Evolutionary conservation across 2,113 vertebrate species (phyloP).

Genomic region (Solenodon paradoxus): DNA sequence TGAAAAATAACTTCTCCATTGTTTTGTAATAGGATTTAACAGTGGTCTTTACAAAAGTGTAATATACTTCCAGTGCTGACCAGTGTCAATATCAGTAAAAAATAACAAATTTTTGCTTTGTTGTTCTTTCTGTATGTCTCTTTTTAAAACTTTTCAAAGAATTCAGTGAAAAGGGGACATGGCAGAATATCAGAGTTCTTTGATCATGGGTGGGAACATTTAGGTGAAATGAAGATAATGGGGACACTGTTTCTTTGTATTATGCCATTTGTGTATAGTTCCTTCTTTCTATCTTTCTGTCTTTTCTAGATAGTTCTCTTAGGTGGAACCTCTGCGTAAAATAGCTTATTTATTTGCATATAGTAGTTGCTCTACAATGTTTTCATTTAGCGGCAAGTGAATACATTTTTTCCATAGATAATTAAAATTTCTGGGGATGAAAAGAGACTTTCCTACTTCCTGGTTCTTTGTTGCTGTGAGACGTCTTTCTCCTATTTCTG

Average conservation of each 20-base stretch:
- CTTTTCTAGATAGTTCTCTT: not conserved
- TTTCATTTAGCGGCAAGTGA: not conserved
- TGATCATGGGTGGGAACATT: not conserved
- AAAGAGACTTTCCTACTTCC: not conserved
- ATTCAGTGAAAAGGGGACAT: not conserved
- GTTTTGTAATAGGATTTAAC: not conserved
- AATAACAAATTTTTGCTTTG: not conserved
- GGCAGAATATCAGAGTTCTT: not conserved
- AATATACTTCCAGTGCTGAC: not conserved
- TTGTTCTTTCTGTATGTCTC: not conserved
- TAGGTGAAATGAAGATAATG: not conserved
- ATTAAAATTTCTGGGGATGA: not conserved
- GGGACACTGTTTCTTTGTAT: not conserved
- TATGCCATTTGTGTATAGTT: not conserved
- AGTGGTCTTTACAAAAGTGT: not conserved
- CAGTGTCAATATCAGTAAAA: not conserved
- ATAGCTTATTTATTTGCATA: not conserved
- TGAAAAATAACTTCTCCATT: not conserved
- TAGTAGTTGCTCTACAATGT: not conserved
- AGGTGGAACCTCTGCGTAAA: not conserved
- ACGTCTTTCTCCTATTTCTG: not conserved
- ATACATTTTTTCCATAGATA: not conserved
- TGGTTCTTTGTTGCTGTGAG: not conserved
- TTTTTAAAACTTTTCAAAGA: not conserved
- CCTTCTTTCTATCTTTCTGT: no score